A percentile compares a stretch with the other conserved stretches of the same genome.
Conservation (phyloP, 2,113 vertebrate species). For the Perca flavescens region DNA sequence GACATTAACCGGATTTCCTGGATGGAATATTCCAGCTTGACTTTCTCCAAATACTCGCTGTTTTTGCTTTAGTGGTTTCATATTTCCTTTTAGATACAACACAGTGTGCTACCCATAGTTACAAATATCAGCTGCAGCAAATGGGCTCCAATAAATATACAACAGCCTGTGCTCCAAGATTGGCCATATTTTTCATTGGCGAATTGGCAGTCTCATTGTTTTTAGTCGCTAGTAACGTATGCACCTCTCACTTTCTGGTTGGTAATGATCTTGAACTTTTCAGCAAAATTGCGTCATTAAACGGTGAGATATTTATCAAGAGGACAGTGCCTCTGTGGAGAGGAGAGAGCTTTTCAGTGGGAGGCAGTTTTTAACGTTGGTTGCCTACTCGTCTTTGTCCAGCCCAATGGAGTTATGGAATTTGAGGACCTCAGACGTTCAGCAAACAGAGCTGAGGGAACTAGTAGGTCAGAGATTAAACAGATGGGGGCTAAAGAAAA, state of each 20-base stretch:
- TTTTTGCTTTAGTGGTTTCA: slow-evolving; percentile 46
- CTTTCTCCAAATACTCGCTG: slow-evolving; percentile 3
- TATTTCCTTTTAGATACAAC: slow-evolving; percentile 39
- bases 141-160: slow-evolving; percentile 50
- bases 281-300: slow-evolving; percentile 56
- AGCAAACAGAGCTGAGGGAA: slow-evolving; percentile 23
- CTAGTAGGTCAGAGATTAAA: slow-evolving; percentile 15
- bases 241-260: slow-evolving; percentile 58
- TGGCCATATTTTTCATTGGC: slow-evolving; percentile 33
- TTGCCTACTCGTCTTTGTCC: slow-evolving; percentile 4
- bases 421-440: slow-evolving; percentile 4
- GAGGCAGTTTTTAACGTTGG: not conserved
- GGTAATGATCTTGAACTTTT: slow-evolving; percentile 66
- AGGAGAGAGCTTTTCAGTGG: not conserved
- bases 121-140: slow-evolving; percentile 56
- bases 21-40: not conserved
- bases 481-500: slow-evolving; percentile 1
- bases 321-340: not conserved
- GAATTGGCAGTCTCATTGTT: slow-evolving; percentile 63
- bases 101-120: slow-evolving; percentile 8
- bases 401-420: not conserved
- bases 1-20: slow-evolving; percentile 12
- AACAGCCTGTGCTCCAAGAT: slow-evolving; percentile 15
- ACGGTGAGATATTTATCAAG: slow-evolving; percentile 46
- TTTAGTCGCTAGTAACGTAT: slow-evolving; percentile 56